These are phyloP conservation scores for Rhabdornis inornatus DNA, from an alignment of 2,113 vertebrate genomes.

Conservation along the genomic window DNA sequence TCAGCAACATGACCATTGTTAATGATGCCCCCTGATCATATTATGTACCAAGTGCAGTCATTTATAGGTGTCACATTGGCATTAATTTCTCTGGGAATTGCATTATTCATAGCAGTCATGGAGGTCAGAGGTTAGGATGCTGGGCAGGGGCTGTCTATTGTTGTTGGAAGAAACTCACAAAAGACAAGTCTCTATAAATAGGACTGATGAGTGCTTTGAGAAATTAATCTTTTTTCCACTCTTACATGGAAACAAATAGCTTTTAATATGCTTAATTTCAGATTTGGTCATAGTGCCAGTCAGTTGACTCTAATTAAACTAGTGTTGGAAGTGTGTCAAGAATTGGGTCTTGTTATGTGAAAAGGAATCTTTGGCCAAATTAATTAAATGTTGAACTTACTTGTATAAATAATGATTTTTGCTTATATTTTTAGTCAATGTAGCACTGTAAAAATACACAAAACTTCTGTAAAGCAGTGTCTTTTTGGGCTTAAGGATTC, in stretches of 20 bases:
- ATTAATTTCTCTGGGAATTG: not conserved
- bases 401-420: not conserved
- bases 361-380: not conserved
- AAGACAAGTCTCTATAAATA: not conserved
- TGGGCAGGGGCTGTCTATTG: not conserved
- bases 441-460: not conserved
- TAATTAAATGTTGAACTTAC: not conserved
- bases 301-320: not conserved
- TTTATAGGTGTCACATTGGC: not conserved
- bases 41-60: not conserved
- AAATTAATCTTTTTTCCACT: constrained; percentile 1
- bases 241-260: not conserved
- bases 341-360: not conserved
- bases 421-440: not conserved
- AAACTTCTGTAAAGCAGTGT: not conserved
- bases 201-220: not conserved
- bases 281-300: not conserved
- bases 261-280: constrained; percentile 11
- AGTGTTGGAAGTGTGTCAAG: not conserved
- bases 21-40: not conserved
- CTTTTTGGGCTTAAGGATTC: not conserved
- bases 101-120: not conserved
- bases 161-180: not conserved
- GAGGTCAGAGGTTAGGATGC: not conserved
- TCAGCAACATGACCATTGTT: not conserved